Base-by-base conservation (phyloP, 2,113 vertebrate genomes). In the Pachycephala philippinensis region DNA sequence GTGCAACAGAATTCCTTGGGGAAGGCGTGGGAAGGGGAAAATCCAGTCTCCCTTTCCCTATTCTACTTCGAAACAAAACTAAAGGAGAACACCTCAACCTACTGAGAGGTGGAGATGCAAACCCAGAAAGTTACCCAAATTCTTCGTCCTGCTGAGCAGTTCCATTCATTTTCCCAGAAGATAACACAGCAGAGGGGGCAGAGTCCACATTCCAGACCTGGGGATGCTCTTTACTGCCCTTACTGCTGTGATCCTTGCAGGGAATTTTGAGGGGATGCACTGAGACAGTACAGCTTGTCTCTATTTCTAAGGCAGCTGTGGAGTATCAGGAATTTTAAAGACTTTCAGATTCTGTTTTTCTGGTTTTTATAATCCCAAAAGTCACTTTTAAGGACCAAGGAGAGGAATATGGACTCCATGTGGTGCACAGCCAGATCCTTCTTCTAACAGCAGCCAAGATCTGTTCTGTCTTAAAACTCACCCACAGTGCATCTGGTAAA, bases 401-500 rank as follows among this genome's bases (percentile, higher is more conserved):
- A 85, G 57, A 57, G 80, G 31, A 71, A 42, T 3, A 19, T 0
- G 6, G 47, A 76, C 47, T 50, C 68, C 30, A 23, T 2, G 4
- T 1, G 7, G 22, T 35, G 23, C 40, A 87, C 26, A 8, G 7
- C 19, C 50, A 47, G 72, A 59, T n/a, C 33, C 28, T 76, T 23
- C 39, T 22, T 45, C 35, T 49, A 42, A 49, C 18, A 37, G 64
- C 0, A 74, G 13, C n/a, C 61, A 64, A 68, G 60, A 74, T 8
- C 70, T 71, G 33, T 8, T 59, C 16, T 74, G 15, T 35, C 72
- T 64, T 27, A 33, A 71, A 86, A 23, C 47, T 37, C 50, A 65
- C n/a, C 28, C 12, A 21, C 24, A 45, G 65, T 1, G n/a, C 23
- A 47, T 1, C 45, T 2, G 19, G 6, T 0, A 72, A 70, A 19